Percentiles rank a stretch among this genome's conserved stretches.
These are phyloP conservation scores for Myoxocephalus aenaeus DNA, from an alignment of 2,797 vertebrate genomes.

Conservation along the genomic window DNA sequence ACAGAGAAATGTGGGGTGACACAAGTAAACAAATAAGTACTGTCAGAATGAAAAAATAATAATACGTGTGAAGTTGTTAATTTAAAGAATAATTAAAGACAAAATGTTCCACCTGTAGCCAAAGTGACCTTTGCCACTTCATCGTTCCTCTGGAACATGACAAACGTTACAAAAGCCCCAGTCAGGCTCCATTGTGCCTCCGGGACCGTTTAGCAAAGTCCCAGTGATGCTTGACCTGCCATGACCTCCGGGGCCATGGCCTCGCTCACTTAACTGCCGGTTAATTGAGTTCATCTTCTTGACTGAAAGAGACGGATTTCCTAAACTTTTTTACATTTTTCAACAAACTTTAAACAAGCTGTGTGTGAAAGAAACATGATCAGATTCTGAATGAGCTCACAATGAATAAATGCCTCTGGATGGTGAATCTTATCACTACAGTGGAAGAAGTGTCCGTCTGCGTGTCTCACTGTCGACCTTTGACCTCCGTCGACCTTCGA, in stretches of 20 bases:
- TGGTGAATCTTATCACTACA: neutral
- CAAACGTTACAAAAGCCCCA: neutral
- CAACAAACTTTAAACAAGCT: neutral
- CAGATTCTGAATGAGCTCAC: neutral
- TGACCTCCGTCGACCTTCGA: neutral
- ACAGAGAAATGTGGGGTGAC: too few relatives aligned
- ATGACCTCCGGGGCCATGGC: neutral
- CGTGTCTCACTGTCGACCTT: neutral
- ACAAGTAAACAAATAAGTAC: too few relatives aligned
- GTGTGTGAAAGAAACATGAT: neutral
- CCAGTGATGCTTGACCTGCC: conserved; percentile 1
- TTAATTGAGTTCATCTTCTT: conserved; percentile 15
- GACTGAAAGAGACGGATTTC: neutral
- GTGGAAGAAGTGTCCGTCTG: neutral
- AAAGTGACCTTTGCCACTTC: neutral
- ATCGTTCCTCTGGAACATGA: neutral
- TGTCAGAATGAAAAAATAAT: too few relatives aligned
- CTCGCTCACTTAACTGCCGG: neutral
- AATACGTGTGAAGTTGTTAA: too few relatives aligned
- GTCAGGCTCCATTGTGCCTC: neutral
- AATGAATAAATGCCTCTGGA: neutral
- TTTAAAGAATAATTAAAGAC: too few relatives aligned
- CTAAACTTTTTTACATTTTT: neutral
- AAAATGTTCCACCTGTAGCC: neutral
- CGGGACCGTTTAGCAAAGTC: conserved; percentile 1